Evolutionary conservation across 2,888 invertebrate genomes (phyloP).

Genomic region (Suillia variegata): DNA sequence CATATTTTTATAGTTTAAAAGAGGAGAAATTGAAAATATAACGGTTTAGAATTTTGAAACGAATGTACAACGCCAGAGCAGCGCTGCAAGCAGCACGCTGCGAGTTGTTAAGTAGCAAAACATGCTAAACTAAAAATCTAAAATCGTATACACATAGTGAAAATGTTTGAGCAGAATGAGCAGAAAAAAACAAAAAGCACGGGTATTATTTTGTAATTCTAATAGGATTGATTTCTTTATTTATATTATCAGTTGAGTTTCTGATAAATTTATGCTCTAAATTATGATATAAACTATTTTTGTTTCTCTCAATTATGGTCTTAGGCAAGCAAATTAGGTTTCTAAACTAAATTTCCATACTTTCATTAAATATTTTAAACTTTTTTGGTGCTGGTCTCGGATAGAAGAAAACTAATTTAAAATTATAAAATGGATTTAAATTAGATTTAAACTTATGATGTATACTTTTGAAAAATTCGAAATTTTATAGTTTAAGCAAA

Average conservation of each 20-base stretch:
- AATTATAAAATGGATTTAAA: neutral
- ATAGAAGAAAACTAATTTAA: neutral
- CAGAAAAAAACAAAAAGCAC: neutral
- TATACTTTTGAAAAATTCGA: constrained; percentile 1
- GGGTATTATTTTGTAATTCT: neutral
- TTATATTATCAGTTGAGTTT: neutral
- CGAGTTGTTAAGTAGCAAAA: neutral
- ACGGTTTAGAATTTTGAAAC: no score
- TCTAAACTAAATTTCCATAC: no score
- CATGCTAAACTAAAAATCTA: no score
- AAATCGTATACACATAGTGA: no score
- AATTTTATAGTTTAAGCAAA: constrained; percentile 10
- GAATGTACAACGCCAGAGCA: neutral
- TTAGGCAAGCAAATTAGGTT: no score
- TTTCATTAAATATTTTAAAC: no score
- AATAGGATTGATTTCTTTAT: neutral
- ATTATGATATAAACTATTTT: no score
- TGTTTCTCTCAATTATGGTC: no score
- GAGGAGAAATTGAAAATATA: no score
- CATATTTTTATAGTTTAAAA: no score
- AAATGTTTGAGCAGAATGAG: no score
- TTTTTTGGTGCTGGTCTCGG: neutral
- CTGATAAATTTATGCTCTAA: no score
- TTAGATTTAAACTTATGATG: constrained; percentile 7
- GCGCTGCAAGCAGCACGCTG: neutral